Evolutionary conservation across 92 coral and sea anemone species (phyloP), one percentile per base, ranked within the genome.

Genomic region (Epizoanthus illoricatus): DNA sequence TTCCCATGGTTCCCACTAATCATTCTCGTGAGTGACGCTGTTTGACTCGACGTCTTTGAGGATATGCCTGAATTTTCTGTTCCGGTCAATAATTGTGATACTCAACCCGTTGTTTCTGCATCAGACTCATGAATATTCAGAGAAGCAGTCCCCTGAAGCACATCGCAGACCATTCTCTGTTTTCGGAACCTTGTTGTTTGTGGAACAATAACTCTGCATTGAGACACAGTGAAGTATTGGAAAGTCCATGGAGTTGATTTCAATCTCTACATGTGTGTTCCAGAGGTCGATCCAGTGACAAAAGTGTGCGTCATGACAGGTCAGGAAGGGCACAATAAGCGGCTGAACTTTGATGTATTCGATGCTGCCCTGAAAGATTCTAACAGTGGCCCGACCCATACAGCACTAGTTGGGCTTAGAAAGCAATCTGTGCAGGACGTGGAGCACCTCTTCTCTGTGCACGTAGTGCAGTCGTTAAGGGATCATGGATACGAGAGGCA

Each of bases 351-450:
- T 58, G 55, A 49, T 49, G 10, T 13, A 49, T 49, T 49, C 10
- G 55, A 49, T 8, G 55, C 55, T 7, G 55, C 55, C 55, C 15
- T 49, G 55, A 57, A 43, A 67, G 86, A 83, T 61, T 47, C 86
- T 3, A 8, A 55, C 52, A 83, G 86, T 83, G 86, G 86, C 23
- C 68, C 73, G 24, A 83, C 86, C 13, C 86, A 83, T 83, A 81
- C 81, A 54, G 86, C 86, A 24, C 52, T 83, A 28, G 70, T 83
- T 28, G 86, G 81, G 3, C 42, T 54, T 21, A n/a, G 86, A 39
- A 83, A 83, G 73, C 86, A 83, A 58, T 83, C 86, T 6, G 79
- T 83, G 42, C 19, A 42, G n/a, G 80, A 83, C 61, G 81, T 78
- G 4, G 86, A 83, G 42, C 68, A 81, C 10, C 62, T 73, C 13